phyloP scores from a whole-genome alignment of 2,113 vertebrate species.

The Marmota flaviventris region DNA sequence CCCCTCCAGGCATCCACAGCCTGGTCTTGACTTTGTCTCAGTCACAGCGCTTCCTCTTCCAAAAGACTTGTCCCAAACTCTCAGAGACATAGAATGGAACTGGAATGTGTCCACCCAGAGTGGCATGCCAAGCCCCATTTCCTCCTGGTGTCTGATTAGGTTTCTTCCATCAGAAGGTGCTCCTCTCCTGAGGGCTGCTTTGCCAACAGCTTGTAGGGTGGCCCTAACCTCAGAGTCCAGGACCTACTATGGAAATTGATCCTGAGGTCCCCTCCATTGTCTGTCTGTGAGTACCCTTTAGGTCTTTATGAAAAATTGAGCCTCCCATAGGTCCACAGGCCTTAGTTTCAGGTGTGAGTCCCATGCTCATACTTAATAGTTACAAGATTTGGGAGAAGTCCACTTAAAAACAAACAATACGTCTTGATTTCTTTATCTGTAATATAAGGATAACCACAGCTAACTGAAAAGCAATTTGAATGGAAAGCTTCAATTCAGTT shows the following conservation, averaged over 20 bases:
- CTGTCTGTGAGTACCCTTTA: not conserved
- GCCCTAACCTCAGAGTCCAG: not conserved
- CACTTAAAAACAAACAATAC: not conserved
- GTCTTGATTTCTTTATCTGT: not conserved
- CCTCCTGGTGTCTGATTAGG: not conserved
- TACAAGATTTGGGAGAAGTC: not conserved
- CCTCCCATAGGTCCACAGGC: not conserved
- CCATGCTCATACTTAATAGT: not conserved
- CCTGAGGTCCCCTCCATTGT: not conserved
- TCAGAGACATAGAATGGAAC: not conserved
- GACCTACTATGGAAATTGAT: too few relatives aligned
- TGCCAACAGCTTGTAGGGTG: not conserved
- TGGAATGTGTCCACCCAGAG: accelerated
- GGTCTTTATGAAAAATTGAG: not conserved
- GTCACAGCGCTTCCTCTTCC: not conserved
- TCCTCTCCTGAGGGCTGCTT: not conserved
- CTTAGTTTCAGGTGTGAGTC: not conserved
- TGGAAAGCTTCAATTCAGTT: not conserved
- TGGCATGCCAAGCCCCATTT: not conserved
- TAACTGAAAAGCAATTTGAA: not conserved
- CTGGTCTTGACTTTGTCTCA: not conserved
- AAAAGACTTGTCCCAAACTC: not conserved
- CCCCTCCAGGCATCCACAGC: not conserved
- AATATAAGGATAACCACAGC: too few relatives aligned
- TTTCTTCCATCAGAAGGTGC: not conserved